Conservation (phyloP, 2,888 invertebrate species). For the Macrophya alboannulata region DNA sequence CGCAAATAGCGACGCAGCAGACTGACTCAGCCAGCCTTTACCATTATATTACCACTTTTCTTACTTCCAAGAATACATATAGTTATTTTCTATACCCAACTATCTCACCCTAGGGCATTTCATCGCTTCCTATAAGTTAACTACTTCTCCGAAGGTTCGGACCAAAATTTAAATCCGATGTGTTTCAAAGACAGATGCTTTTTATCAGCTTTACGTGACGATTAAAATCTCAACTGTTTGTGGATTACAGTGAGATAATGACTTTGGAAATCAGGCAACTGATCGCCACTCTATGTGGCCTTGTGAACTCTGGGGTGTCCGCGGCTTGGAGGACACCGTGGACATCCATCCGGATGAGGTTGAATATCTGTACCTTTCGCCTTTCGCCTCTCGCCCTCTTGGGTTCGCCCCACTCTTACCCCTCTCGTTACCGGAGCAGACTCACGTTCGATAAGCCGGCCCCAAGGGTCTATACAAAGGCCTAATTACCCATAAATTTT, state of each 20-base stretch:
- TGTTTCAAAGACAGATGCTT: not conserved
- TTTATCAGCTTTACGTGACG: no score
- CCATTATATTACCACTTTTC: constrained; percentile 30
- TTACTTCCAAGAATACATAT: constrained; percentile 31
- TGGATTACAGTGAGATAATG: not conserved
- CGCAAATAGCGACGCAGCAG: constrained; percentile 24
- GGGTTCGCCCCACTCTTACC: constrained; percentile 52
- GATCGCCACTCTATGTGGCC: not conserved
- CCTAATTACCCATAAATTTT: constrained; percentile 79
- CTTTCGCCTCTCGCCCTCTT: not conserved
- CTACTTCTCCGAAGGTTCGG: not conserved
- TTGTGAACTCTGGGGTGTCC: not conserved
- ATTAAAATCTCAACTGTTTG: no score
- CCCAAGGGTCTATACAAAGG: constrained; percentile 71
- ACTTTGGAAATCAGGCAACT: not conserved
- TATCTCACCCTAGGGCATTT: constrained; percentile 11
- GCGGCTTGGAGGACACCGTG: not conserved
- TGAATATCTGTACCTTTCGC: constrained; percentile 25
- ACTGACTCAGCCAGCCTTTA: constrained; percentile 12
- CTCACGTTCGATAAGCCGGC: constrained; percentile 70
- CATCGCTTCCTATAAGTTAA: not conserved
- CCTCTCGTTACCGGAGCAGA: constrained; percentile 60
- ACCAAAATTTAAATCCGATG: not conserved
- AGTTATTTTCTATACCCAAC: constrained; percentile 15
- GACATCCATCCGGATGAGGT: not conserved